Conservation (phyloP, 2,113 vertebrate genomes). For the Hystrix brachyura region DNA sequence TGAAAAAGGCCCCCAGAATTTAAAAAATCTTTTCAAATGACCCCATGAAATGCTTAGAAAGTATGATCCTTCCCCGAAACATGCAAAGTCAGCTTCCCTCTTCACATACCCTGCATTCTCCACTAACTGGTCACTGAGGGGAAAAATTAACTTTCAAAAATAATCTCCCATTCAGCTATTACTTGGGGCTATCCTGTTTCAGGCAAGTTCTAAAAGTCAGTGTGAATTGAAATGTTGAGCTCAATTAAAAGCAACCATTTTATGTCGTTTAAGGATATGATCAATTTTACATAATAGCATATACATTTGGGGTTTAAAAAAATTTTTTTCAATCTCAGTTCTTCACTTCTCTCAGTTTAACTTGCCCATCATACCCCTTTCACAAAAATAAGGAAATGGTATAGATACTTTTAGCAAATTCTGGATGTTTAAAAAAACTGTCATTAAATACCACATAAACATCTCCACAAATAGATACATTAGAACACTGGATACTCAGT, state of each 20-base stretch:
- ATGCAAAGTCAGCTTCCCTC: slow-evolving; percentile 69
- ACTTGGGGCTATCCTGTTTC: slow-evolving; percentile 45
- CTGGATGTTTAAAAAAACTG: slow-evolving; percentile 59
- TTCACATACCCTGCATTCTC: slow-evolving; percentile 53
- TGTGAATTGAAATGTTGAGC: slow-evolving; percentile 7
- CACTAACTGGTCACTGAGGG: slow-evolving; percentile 55
- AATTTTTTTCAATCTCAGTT: slow-evolving; percentile 52
- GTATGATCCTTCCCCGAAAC: slow-evolving; percentile 68
- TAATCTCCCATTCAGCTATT: slow-evolving; percentile 50
- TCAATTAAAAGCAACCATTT: slow-evolving; percentile 62
- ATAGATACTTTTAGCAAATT: slow-evolving; percentile 60
- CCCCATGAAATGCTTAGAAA: slow-evolving; percentile 77
- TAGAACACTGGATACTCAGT: slow-evolving; percentile 48
- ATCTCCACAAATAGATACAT: slow-evolving; percentile 43
- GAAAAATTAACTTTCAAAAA: slow-evolving; percentile 68
- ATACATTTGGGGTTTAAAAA: not conserved
- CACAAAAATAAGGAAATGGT: slow-evolving; percentile 20
- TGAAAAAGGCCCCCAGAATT: slow-evolving; percentile 72
- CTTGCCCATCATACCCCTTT: not conserved
- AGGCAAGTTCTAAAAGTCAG: slow-evolving; percentile 59
- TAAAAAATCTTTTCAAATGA: slow-evolving; percentile 67
- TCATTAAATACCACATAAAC: slow-evolving; percentile 64
- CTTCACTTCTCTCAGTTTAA: slow-evolving; percentile 44
- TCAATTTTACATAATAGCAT: slow-evolving; percentile 28
- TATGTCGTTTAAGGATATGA: slow-evolving; percentile 19